Evolutionary conservation across 2,888 invertebrate genomes (phyloP), one percentile per base, ranked within the genome.

Genomic region (Gymnocheta viridis): DNA sequence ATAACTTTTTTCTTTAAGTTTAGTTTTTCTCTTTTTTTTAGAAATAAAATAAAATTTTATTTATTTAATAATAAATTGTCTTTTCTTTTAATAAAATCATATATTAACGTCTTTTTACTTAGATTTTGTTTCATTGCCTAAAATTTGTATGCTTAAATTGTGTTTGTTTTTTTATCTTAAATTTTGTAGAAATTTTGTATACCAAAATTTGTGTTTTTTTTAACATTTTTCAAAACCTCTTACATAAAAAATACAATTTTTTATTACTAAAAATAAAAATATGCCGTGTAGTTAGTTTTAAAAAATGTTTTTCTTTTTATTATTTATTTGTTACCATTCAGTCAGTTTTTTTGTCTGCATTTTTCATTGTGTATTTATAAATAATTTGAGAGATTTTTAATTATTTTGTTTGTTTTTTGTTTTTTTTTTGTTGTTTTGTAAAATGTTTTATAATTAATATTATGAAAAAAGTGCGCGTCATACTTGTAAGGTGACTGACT

Each of bases 101-200:
- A 67, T 70, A 72, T 76, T 72, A 70, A 69, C 44, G 22, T 79
- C n/a, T 70, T 82, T 58, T 73, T 35, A 29, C 22, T 62, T 77
- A 44, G 35, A 60, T 72, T 77, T 83, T 79, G 58, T 73, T 78
- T 64, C 73, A 74, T 82, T 77, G 78, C 82, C 74, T 82, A 84
- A 85, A 83, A 80, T 79, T 81, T 86, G 74, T 64, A 41, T 76
- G 77, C 22, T 78, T 78, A 64, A 60, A 69, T 67, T 62, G 41
- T 60, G 35, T 58, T 58, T 58, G 29, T 81, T 66, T 74, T 58
- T 81, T 12, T 73, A 38, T 69, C 10, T 62, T 79, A 32, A 70
- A 72, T 72, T 79, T 85, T 70, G 79, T 85, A 82, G 76, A 85
- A 79, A 85, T 84, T 84, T 81, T 84, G 67, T 81, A 84, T 84